Base-by-base conservation (phyloP, 2,888 invertebrate species). In the Acanthosoma haemorrhoidale region DNA sequence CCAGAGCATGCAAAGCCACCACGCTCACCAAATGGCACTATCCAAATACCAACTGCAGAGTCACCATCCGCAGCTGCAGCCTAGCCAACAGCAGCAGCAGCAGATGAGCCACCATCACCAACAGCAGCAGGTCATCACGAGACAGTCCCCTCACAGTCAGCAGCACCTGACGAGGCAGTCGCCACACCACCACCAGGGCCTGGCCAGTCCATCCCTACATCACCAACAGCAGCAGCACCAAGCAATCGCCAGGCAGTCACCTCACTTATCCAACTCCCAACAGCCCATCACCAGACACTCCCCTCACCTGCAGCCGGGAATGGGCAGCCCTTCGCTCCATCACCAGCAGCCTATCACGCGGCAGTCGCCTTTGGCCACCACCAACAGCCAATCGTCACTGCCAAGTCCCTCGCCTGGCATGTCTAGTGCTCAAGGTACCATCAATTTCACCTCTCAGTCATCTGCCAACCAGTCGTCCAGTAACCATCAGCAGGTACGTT, bases 171-270 rank as follows among this genome's bases (percentile, higher is more conserved):
- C 15, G 72, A 72, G 72, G 60, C 75, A 72, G 29, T 75, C 71
- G 41, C 75, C 75, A 16, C 70, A 71, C 39, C 76, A 18, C 38
- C 77, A 31, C 73, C 76, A 70, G 39, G 71, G 67, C 69, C 70
- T n/a, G 74, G 77, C 71, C 61, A 74, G 39, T 61, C 61, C n/a
- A 18, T 70, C 15, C 29, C 71, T 82, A 80, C 70, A 41, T 43
- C 66, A 67, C 32, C 36, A 60, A 32, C 39, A 41, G 21, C 39
- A 66, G 21, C 58, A 69, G 11, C 51, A 61, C 18, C 69, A 73
- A 41, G 31, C 70, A 2, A 59, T 57, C 11, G 51, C 72, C 16
- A 36, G 63, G 36, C 29, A 57, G 18, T 67, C 67, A 2, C 67
- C 67, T 9, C 57, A 34, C 43, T 13, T 67, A 13, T 32, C 39